Percentiles rank a stretch among this genome's conserved stretches.
Conservation (phyloP, 2,888 invertebrate genomes). For the Rhagonycha fulva region DNA sequence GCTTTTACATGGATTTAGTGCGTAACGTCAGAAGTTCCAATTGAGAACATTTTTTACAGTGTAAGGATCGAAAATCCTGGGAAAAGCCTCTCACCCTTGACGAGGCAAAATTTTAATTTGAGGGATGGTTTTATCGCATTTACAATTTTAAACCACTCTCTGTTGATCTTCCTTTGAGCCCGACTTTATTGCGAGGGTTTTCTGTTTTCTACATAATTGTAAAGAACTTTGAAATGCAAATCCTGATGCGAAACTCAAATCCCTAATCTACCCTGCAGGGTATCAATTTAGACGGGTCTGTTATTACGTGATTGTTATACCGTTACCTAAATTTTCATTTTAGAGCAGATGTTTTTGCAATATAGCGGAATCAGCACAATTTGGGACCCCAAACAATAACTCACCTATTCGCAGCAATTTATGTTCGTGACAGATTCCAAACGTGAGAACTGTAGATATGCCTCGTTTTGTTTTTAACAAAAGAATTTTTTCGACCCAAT, state of each 20-base stretch:
- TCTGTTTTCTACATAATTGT: no score
- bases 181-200: neutral
- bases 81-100: neutral
- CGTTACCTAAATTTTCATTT: neutral
- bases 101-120: neutral
- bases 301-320: neutral
- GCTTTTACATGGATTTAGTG: slow-evolving; percentile 16
- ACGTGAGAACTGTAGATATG: neutral
- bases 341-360: neutral
- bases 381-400: neutral
- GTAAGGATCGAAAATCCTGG: neutral
- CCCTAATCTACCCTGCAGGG: neutral
- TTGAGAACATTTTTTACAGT: neutral
- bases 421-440: neutral
- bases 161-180: neutral
- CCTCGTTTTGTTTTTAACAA: neutral
- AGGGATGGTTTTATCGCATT: no score
- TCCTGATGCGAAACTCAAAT: neutral
- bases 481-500: neutral
- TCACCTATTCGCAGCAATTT: neutral
- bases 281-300: neutral
- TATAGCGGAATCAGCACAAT: neutral
- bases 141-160: no score
- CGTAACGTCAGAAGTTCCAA: slow-evolving; percentile 8
- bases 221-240: neutral